Base-by-base conservation (phyloP, 2,113 vertebrate genomes). In the Myrmecophaga tridactyla region DNA sequence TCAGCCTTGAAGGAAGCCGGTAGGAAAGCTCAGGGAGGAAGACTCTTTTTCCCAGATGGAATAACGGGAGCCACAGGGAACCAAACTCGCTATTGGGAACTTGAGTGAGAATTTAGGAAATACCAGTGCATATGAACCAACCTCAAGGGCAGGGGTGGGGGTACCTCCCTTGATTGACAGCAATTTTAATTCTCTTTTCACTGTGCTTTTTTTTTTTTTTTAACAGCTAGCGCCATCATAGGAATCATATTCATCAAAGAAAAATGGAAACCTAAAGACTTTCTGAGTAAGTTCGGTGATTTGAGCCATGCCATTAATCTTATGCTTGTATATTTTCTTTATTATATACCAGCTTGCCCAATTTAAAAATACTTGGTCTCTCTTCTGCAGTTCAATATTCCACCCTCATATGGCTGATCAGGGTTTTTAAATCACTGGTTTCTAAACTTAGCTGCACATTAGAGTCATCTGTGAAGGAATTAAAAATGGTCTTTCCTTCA, bases 231-330 rank as follows among this genome's bases (percentile, higher is more conserved):
- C 82, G 99, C 99, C 96, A 99, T 99, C 97, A 98, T 99, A 96
- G 99, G 99, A 89, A 99, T 99, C 94, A 98, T 99, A 98, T 99
- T 99, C 97, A 98, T 99, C 97, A 99, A 99, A 76, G 99, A 99
- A 97, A 99, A 99, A 96, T 99, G 98, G 97, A 99, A 99, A 96
- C 98, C 98, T 10, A 99, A 98, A 96, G 99, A 99, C 39, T 99
- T 99, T 97, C 96, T 99, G 97, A 99, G 99, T 99, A 98, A 99
- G 99, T 99, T 76, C 8, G 7, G 31, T 10, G 20, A 48, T 43
- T 25, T 20, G 43, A 89, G 36, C 69, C 17, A 2, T 39, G 15
- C 41, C 36, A 21, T 27, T 77, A 20, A 23, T 43, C 58, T n/a
- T 65, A 34, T 34, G 46, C 10, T 41, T 69, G 34, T 51, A 27